Evolutionary conservation across 1,140 invertebrate species (phyloP).

Genomic region (Eurosta solidaginis): DNA sequence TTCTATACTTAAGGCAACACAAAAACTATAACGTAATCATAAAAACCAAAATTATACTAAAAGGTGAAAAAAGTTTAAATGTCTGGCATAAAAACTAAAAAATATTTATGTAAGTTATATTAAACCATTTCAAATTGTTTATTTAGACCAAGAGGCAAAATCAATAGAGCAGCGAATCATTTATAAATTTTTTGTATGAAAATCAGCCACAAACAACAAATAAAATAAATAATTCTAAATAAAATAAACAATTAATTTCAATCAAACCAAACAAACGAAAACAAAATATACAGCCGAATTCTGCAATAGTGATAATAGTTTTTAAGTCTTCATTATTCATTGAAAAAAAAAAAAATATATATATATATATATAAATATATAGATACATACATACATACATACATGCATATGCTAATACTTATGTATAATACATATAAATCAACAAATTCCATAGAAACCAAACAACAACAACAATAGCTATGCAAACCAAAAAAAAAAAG

Average conservation of each 20-base stretch:
- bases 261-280: conserved; percentile 23
- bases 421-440: conserved; percentile 31
- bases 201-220: conserved; percentile 34
- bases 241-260: conserved; percentile 29
- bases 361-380: conserved; percentile 27
- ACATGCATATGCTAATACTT: conserved; percentile 26
- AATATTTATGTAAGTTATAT: background rate
- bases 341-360: conserved; percentile 30
- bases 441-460: background rate
- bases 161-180: background rate
- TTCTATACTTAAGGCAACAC: too few species aligned
- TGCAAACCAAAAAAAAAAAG: conserved; percentile 34
- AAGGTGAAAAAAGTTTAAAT: background rate
- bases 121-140: conserved; percentile 36
- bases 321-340: conserved; percentile 40
- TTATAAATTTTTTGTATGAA: background rate
- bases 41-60: conserved; percentile 22
- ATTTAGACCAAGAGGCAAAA: conserved; percentile 27
- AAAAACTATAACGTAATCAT: background rate
- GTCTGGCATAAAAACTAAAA: background rate
- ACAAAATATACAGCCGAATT: conserved; percentile 53
- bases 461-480: conserved; percentile 52
- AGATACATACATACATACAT: too few species aligned
- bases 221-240: conserved; percentile 29
- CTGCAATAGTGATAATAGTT: conserved; percentile 61